These are phyloP conservation scores for Hylyphantes graminicola DNA, from an alignment of 1,140 invertebrate genomes.

Conservation along the genomic window DNA sequence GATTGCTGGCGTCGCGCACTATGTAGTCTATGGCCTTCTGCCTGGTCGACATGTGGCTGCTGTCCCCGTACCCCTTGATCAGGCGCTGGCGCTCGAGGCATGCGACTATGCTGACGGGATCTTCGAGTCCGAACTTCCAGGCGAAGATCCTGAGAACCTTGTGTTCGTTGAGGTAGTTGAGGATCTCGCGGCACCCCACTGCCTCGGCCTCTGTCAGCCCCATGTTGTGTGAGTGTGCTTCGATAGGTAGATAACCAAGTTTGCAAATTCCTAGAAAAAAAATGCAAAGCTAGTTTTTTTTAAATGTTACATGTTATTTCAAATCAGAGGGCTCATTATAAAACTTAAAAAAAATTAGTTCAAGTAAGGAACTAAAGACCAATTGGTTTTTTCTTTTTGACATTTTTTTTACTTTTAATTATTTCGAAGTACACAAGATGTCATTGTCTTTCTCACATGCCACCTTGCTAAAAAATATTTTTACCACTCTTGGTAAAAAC, in stretches of 20 bases:
- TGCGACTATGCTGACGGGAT: constrained; percentile 50
- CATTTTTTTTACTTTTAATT: no score
- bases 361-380: no score
- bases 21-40: constrained; percentile 56
- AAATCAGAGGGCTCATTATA: no score
- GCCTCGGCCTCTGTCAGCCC: constrained; percentile 48
- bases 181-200: constrained; percentile 40
- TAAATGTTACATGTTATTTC: background rate
- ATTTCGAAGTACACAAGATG: no score
- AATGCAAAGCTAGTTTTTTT: background rate
- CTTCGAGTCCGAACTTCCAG: constrained; percentile 52
- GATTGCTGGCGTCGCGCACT: constrained; percentile 45
- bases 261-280: background rate
- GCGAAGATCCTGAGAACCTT: constrained; percentile 50
- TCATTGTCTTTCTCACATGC: no score
- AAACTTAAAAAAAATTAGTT: no score
- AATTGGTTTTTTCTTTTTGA: no score
- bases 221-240: background rate
- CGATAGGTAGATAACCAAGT: background rate
- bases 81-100: constrained; percentile 48
- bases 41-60: constrained; percentile 46
- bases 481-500: no score
- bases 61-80: constrained; percentile 51
- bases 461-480: no score
- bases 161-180: constrained; percentile 50